Conservation (phyloP, 2,113 vertebrate species). For the Peromyscus polionotus region DNA sequence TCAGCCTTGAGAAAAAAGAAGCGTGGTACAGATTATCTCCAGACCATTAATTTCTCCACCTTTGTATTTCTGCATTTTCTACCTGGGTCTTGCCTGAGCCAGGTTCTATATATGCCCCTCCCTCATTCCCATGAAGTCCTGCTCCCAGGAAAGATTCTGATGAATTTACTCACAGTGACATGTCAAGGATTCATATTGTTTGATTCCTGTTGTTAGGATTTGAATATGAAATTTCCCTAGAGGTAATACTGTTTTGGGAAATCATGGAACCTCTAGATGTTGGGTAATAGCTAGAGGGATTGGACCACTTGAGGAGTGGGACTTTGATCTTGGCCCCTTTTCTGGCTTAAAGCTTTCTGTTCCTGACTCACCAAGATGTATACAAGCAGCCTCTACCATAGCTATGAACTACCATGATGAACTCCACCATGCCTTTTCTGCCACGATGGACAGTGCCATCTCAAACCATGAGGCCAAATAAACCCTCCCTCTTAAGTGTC, state of each 20-base stretch:
- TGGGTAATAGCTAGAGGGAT: neutral
- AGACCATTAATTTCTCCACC: neutral
- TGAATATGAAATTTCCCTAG: neutral
- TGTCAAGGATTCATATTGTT: neutral
- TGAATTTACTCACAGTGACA: neutral
- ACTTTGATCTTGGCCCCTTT: neutral
- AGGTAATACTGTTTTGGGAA: neutral
- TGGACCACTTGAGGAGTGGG: too few relatives aligned
- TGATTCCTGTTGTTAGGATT: neutral
- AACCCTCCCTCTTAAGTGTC: neutral
- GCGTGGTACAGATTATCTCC: neutral
- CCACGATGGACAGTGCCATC: fast-evolving
- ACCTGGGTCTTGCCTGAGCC: neutral
- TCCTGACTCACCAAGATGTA: neutral
- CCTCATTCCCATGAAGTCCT: neutral
- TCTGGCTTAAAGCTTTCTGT: neutral
- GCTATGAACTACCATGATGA: neutral
- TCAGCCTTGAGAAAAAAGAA: neutral
- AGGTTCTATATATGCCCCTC: neutral
- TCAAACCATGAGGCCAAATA: neutral
- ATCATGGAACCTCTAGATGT: neutral
- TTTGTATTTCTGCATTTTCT: neutral
- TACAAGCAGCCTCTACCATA: neutral
- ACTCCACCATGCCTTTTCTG: neutral
- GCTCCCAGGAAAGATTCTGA: neutral